Base-by-base conservation (phyloP, 1,140 invertebrate genomes). In the Drosophila grimshawi region DNA sequence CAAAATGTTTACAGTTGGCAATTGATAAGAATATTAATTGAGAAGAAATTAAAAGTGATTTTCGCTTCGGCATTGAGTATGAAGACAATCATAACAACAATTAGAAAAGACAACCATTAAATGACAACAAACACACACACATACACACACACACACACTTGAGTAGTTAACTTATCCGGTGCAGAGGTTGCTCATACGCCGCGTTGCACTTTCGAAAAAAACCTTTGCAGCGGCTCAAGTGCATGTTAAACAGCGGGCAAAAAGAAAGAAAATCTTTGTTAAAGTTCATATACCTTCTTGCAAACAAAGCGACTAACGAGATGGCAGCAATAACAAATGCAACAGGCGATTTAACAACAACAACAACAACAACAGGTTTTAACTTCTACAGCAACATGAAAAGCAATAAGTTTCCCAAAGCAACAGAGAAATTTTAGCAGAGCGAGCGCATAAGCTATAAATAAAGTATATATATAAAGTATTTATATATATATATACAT, bases 221-320 rank as follows among this genome's bases (percentile, higher is more conserved):
- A 62, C 19, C 19, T 45, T 62, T 64, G 69, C 74, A 59, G 41
- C 62, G 49, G 29, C 59, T 53, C 66, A 76, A 80, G 79, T 81
- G 79, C 78, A 81, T 57, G 56, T 61, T 66, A 75, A 78, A 75
- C 53, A 69, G 57, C 29, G 57, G n/a, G 11, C 48, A 46, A 43
- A 62, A 55, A 55, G 39, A 77, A 65, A 67, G 69, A 77, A 88
- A 89, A 89, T 89, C 80, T 89, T 85, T 85, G 79, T 85, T 81
- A 89, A 89, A 81, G 85, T 89, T 89, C 85, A 89, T 81, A 88
- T 85, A 89, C 85, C 85, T 89, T 89, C 85, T 89, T 78, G 77
- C 74, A 65, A 82, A 89, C 85, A 89, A 89, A 75, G 74, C 76
- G 60, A 74, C 59, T 80, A 78, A 75, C 71, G 64, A 74, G 64